Percentiles rank a stretch among this genome's conserved stretches.
Evolutionary conservation across 2,888 invertebrate genomes (phyloP).

Genomic region (Nesidiocoris tenuis): DNA sequence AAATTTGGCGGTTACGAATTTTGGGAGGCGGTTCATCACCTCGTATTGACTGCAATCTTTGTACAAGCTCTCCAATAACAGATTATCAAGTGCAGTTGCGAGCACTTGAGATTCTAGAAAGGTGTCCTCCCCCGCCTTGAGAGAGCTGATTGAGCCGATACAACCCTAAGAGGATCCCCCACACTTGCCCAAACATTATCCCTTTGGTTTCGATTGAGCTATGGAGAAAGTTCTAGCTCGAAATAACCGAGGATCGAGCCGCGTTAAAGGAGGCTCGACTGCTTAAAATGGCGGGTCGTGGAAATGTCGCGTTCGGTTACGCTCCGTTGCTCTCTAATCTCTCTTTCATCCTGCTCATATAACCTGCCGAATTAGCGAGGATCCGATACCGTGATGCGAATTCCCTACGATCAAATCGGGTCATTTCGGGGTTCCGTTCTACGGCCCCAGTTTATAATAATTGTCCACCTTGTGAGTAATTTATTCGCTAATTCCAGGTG

Average conservation of each 20-base stretch:
- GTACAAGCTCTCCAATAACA: not conserved
- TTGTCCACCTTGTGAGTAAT: not conserved
- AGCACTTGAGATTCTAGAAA: too few species aligned
- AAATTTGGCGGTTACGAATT: not conserved
- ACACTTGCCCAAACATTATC: constrained; percentile 23
- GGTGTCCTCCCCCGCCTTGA: too few species aligned
- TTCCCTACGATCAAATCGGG: too few species aligned
- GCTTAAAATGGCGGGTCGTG: not conserved
- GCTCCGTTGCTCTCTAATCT: not conserved
- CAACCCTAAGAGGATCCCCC: constrained; percentile 5
- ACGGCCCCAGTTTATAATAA: too few species aligned
- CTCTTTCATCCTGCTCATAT: not conserved
- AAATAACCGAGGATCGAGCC: not conserved
- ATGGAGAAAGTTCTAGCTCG: too few species aligned
- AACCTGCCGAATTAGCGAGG: not conserved
- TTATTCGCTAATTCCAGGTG: constrained; percentile 20
- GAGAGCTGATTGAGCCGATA: constrained; percentile 24
- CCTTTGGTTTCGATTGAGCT: too few species aligned
- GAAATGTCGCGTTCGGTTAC: not conserved
- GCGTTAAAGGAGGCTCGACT: too few species aligned
- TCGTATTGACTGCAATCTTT: not conserved
- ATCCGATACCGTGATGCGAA: too few species aligned
- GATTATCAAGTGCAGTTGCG: too few species aligned
- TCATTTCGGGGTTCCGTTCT: too few species aligned
- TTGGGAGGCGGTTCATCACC: not conserved